Conservation (phyloP, 2,113 vertebrate genomes). For the Phrynocephalus versicolor region DNA sequence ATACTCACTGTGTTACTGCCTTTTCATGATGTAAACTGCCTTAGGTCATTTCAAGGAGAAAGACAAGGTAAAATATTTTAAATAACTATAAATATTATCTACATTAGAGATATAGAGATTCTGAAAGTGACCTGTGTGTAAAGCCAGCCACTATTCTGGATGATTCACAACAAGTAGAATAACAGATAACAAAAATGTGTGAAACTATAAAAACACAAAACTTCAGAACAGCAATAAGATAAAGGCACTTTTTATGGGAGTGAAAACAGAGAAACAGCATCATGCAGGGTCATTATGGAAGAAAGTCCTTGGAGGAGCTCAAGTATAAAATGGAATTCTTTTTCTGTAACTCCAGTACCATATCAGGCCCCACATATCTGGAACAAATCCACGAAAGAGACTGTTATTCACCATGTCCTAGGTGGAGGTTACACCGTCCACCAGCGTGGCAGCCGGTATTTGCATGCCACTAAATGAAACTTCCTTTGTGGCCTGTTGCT, state of each 20-base stretch:
- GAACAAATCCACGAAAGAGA: slow-evolving; percentile 41
- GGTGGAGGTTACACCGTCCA: slow-evolving; percentile 52
- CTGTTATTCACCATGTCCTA: slow-evolving; percentile 60
- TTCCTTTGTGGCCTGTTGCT: slow-evolving; percentile 60
- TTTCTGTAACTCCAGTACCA: no score
- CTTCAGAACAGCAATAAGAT: no score
- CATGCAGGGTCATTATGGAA: no score
- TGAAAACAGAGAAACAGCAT: no score
- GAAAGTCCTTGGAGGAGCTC: background rate
- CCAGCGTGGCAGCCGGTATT: slow-evolving; percentile 53
- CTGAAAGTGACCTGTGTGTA: background rate
- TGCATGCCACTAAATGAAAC: slow-evolving; percentile 60
- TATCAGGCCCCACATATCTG: background rate
- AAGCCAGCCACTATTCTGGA: background rate
- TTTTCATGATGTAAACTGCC: no score
- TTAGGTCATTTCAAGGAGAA: no score
- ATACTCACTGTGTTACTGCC: no score
- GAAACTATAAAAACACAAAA: no score
- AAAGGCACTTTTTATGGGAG: no score
- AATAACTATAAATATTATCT: no score
- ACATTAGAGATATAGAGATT: background rate
- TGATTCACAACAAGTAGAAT: background rate
- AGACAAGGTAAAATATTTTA: no score
- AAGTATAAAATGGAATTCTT: background rate
- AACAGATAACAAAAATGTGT: no score